These are phyloP conservation scores for Eupristina koningsbergeri DNA, from an alignment of 1,140 invertebrate species.

Conservation along the genomic window DNA sequence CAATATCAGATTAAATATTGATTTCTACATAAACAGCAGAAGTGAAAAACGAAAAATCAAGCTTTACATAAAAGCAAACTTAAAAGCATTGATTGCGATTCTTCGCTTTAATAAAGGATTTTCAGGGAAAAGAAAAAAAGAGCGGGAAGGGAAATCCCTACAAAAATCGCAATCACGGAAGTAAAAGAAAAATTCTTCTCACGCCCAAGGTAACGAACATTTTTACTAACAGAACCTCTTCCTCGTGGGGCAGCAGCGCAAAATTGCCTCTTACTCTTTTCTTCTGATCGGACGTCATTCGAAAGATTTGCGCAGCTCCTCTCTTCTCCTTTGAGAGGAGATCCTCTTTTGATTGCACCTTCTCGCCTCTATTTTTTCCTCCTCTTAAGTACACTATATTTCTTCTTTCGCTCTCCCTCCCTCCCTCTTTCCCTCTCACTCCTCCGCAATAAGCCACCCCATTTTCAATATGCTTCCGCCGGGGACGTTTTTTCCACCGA, in stretches of 20 bases:
- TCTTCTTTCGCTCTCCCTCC: neutral
- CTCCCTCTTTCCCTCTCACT: neutral
- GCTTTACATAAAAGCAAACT: neutral
- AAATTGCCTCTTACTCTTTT: neutral
- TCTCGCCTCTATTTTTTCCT: constrained; percentile 45
- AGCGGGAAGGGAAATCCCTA: too few species aligned
- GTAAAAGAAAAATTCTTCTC: constrained; percentile 14
- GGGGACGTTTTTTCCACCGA: neutral
- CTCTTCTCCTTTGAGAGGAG: neutral
- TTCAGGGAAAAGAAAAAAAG: neutral
- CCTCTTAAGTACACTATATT: constrained; percentile 21
- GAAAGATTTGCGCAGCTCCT: constrained; percentile 37
- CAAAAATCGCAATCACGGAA: constrained; percentile 34
- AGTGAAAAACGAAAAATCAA: neutral
- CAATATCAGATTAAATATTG: too few species aligned
- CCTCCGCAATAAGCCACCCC: constrained; percentile 28
- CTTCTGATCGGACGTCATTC: constrained; percentile 15
- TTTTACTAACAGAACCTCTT: constrained; percentile 10
- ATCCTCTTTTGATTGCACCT: constrained; percentile 66
- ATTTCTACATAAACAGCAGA: too few species aligned
- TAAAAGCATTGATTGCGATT: neutral
- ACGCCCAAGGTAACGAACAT: constrained; percentile 19
- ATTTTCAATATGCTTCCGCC: constrained; percentile 56
- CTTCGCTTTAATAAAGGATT: neutral
- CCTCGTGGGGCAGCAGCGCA: neutral